Conservation (phyloP, 2,113 vertebrate genomes). For the Glaucomys volans region DNA sequence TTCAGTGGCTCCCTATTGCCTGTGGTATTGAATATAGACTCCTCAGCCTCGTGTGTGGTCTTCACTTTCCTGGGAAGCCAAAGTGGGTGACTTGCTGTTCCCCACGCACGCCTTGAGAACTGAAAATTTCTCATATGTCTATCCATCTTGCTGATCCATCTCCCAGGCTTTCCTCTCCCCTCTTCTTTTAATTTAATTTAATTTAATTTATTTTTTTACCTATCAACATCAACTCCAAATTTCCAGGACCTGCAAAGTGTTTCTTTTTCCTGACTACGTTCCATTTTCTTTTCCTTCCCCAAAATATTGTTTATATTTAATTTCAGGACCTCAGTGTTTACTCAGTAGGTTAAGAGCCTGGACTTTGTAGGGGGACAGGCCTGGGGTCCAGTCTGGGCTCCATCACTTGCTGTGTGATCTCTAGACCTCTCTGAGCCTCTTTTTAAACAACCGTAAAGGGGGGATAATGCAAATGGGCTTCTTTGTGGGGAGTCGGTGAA, state of each 20-base stretch:
- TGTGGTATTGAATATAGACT: too few relatives aligned
- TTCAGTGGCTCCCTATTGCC: neutral
- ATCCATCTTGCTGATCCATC: neutral
- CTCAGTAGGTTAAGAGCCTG: neutral
- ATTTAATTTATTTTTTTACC: neutral
- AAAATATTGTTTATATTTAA: neutral
- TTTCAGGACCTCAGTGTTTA: neutral
- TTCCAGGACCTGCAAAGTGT: neutral
- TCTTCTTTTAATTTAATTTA: neutral
- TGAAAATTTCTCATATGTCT: neutral
- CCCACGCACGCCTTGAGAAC: too few relatives aligned
- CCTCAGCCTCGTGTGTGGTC: neutral
- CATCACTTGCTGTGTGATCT: neutral
- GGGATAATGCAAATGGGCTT: neutral
- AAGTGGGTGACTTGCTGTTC: neutral
- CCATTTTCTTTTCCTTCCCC: neutral
- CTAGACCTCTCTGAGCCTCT: neutral
- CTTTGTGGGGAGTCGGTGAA: neutral
- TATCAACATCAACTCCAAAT: neutral
- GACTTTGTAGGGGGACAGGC: neutral
- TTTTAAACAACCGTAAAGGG: neutral
- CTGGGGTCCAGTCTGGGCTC: neutral
- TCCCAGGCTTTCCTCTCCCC: neutral
- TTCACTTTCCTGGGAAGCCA: neutral
- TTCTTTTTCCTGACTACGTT: neutral